Conservation (phyloP, 2,797 vertebrate genomes). For the Cheirogaleus major region DNA sequence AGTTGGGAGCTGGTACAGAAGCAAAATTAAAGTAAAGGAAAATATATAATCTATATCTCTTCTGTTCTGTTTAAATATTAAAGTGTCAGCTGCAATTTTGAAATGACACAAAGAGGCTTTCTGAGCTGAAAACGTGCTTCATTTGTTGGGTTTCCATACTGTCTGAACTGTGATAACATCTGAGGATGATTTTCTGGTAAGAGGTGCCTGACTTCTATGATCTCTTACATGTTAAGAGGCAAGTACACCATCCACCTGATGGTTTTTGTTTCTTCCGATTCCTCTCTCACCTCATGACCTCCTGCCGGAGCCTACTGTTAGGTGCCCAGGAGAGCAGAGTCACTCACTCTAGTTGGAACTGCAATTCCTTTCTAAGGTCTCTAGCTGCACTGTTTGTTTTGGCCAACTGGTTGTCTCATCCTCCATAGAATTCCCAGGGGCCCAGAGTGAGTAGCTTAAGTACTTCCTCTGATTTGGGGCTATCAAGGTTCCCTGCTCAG, state of each 20-base stretch:
- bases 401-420: neutral
- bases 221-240: constrained; percentile 43
- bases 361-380: neutral
- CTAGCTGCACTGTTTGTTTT: neutral
- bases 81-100: constrained; percentile 81
- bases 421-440: neutral
- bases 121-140: constrained; percentile 70
- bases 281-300: neutral
- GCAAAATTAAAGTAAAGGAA: constrained; percentile 85
- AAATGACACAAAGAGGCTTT: constrained; percentile 65
- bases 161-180: constrained; percentile 67
- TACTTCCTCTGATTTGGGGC: neutral
- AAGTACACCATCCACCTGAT: neutral
- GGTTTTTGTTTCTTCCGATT: neutral
- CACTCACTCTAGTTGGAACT: neutral
- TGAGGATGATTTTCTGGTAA: constrained; percentile 57
- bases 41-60: constrained; percentile 85
- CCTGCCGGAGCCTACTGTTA: neutral
- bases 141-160: constrained; percentile 67
- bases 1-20: constrained; percentile 80
- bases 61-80: constrained; percentile 86
- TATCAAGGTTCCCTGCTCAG: neutral
- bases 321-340: neutral
- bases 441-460: neutral
- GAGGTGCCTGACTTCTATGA: neutral